Conservation (phyloP, 2,113 vertebrate species). For the Chamaea fasciata region DNA sequence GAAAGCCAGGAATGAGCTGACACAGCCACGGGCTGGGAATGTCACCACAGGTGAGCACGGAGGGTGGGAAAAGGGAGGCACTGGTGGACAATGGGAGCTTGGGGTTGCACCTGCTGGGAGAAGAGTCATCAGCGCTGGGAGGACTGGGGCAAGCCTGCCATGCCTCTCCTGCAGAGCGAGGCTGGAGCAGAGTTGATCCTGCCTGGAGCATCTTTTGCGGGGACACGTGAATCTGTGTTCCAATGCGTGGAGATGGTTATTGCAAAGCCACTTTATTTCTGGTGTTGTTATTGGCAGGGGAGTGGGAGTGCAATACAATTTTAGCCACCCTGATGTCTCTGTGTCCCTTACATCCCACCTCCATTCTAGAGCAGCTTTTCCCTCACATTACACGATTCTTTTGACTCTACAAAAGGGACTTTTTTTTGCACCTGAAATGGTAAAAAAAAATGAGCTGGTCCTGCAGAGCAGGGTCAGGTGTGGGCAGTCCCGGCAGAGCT, state of each 20-base stretch:
- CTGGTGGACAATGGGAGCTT: background rate
- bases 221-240: constrained; percentile 21
- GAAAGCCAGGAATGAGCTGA: background rate
- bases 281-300: constrained; percentile 64
- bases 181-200: constrained; percentile 4
- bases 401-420: background rate
- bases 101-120: background rate
- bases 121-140: background rate
- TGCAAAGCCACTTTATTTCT: constrained; percentile 66
- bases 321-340: constrained; percentile 60
- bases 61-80: background rate
- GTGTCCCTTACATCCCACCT: constrained; percentile 55
- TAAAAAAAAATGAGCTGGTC: background rate
- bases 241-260: constrained; percentile 49
- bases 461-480: background rate
- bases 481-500: background rate
- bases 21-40: background rate
- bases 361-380: constrained; percentile 30
- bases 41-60: background rate
- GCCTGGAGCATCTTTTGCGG: constrained; percentile 26
- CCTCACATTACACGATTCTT: background rate
- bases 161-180: background rate
- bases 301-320: constrained; percentile 67
- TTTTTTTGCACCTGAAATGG: background rate
- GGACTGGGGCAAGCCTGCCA: background rate